Evolutionary conservation across 64 coral and sea anemone species (phyloP), one percentile per base, ranked within the genome.

Genomic region (Platygyra sinensis): DNA sequence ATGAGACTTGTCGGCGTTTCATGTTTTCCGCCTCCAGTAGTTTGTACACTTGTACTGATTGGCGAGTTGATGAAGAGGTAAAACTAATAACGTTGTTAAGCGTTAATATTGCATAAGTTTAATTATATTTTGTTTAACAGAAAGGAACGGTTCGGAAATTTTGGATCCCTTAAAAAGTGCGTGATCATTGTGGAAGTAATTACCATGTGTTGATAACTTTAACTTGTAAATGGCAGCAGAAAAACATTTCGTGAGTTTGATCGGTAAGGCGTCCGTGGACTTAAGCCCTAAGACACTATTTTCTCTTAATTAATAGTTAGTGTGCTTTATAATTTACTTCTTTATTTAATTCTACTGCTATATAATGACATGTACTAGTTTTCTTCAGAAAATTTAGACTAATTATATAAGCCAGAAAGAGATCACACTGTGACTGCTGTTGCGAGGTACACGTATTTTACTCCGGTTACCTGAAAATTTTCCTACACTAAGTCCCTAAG

Each of bases 11-110:
- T 36, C 87, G 94, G 19, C 87, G 94, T 50, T 96, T 99, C 32
- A 80, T 99, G 30, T 99, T 99, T 91, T 67, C 97, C 3, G 94
- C 94, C 0, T 94, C 93, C 10, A 96, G 92, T 86, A 95, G 97
- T 75, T 79, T 99, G 51, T 94, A 99, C 61, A 99, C 94, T 27
- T 98, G 92, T 32, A 86, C 87, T 1, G 94, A 95, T 60, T 46
- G 60, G 67, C 81, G 81, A 71, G 67, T 85, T 11, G 54, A 73
- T 72, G 80, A 82, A 20, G 78, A 71, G 78, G 89, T 72, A 82
- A 73, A 54, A 39, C 0, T 5, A 20, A 20, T 16, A 32, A 32
- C 38, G 54, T 83, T 20, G 1, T 57, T 52, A 80, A 20, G 49
- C 65, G 7, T 69, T 69, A 28, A n/a, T 11, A 27, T 69, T 69